phyloP scores from a whole-genome alignment of 37 sponge, comb jelly and placozoan species.

The Halichondria panicea region DNA sequence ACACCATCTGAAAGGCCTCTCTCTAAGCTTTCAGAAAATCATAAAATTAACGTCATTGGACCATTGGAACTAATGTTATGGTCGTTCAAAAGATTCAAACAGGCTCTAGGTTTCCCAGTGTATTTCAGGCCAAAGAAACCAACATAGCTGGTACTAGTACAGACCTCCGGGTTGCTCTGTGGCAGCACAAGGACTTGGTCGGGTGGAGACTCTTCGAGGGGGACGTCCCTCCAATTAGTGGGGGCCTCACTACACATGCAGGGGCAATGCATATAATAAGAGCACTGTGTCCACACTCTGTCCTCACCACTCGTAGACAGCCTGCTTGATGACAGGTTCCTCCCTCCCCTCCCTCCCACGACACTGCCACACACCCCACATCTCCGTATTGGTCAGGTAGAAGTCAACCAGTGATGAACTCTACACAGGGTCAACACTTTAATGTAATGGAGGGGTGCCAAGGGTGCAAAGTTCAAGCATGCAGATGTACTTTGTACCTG shows the following conservation, averaged over 20 bases:
- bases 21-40: no score
- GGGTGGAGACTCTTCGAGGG: conserved; percentile 2
- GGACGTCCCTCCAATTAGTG: conserved; percentile 11
- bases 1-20: no score
- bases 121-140: no score
- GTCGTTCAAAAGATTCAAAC: no score
- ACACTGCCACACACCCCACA: conserved; percentile 43
- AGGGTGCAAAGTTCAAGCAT: background rate
- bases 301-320: conserved; percentile 23
- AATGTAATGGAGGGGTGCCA: background rate
- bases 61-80: no score
- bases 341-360: conserved; percentile 7
- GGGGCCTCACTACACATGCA: background rate
- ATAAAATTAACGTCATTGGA: no score
- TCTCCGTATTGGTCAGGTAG: conserved; percentile 2
- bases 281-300: background rate
- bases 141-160: no score
- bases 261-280: no score
- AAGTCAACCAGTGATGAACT: conserved; percentile 24
- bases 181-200: conserved; percentile 19
- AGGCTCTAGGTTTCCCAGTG: no score
- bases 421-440: background rate
- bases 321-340: conserved; percentile 10
- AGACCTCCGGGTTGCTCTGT: conserved; percentile 43
- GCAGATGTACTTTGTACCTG: conserved; percentile 13